Base-by-base conservation (phyloP, 1,140 invertebrate genomes). In the Drosophila nigrodunni region DNA sequence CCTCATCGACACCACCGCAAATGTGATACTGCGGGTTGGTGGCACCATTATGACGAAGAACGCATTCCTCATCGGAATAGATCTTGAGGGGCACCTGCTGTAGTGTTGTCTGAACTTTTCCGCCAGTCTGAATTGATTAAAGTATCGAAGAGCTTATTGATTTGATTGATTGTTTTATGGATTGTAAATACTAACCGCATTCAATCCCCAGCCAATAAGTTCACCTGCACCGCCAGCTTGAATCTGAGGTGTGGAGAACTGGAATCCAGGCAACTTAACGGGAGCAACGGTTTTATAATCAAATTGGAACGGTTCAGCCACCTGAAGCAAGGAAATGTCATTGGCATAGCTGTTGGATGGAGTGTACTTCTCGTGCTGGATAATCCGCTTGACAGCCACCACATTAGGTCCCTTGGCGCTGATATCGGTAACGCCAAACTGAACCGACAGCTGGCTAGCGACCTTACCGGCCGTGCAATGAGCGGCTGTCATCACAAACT, bases 401-500 rank as follows among this genome's bases (percentile, higher is more conserved):
- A 93, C 69, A 62, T 91, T 92, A 7, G 83, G 70, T 8, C 91
- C 91, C 3, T 15, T 18, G 0, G 85, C 11, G 30, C 8, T 72
- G 11, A 82, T 89, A 0, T 35, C 67, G 4, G 85, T 87, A 7
- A 78, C 61, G 10, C 79, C 90, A 67, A 71, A 91, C 54, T 92
- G 91, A 2, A 92, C 30, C 11, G 79, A 80, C 0, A 92, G 65
- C 18, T 72, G 50, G 0, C 0, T 10, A 2, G 89, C 60, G 0
- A 10, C 61, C 9, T 74, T 72, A 9, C 93, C 91, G 10, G 80
- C 88, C 3, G 94, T 93, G 72, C 95, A 95, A 81, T 95, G 94
- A 3, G 94, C 94, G 3, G 94, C 94, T 0, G 94, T 94, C 47
- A 95, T 55, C 11, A 94, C 93, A 21, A 93, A 94, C 9, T 92